Evolutionary conservation across 2,113 vertebrate species (phyloP), one percentile per base, ranked within the genome.

Genomic region (Acanthisitta chloris): DNA sequence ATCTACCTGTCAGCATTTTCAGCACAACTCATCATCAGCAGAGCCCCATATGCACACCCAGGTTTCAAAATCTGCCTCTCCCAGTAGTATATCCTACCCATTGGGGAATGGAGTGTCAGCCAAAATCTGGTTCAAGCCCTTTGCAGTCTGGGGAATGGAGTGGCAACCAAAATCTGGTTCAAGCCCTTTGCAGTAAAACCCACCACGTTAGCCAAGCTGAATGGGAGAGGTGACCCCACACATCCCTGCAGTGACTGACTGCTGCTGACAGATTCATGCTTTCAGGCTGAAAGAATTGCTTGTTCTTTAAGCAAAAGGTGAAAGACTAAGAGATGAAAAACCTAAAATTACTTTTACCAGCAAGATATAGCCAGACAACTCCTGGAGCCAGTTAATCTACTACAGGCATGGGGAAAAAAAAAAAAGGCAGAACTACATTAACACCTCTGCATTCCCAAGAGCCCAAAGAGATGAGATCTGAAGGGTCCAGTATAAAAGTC

Each of bases 271-370:
- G 67, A 74, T 51, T 64, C 29, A 20, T 24, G 21, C 40, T 81
- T 89, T 67, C 78, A 93, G 33, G 38, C 55, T 71, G 46, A 74
- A 88, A 67, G 40, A 67, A 67, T 0, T 48, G 25, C 40, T 26
- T 84, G 26, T 16, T 88, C 74, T 90, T 77, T 77, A 72, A 82
- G 33, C 31, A 86, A 70, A 92, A 88, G 33, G 43, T 62, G 72
- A 46, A 90, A 62, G 72, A 77, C 49, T 81, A 33, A 51, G 34
- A 81, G 43, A 94, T 59, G 42, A 76, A 72, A 94, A 95, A 74
- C 28, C 51, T 73, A 46, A 86, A 79, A 94, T 74, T 8, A 62
- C 43, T 92, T 86, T 34, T 73, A 43, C 61, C 61, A 48, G 81
- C 21, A 81, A 34, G 78, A 86, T 33, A 59, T 2, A 92, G 51